These are phyloP conservation scores for Albula glossodonta DNA, from an alignment of 2,113 vertebrate species.

Conservation along the genomic window DNA sequence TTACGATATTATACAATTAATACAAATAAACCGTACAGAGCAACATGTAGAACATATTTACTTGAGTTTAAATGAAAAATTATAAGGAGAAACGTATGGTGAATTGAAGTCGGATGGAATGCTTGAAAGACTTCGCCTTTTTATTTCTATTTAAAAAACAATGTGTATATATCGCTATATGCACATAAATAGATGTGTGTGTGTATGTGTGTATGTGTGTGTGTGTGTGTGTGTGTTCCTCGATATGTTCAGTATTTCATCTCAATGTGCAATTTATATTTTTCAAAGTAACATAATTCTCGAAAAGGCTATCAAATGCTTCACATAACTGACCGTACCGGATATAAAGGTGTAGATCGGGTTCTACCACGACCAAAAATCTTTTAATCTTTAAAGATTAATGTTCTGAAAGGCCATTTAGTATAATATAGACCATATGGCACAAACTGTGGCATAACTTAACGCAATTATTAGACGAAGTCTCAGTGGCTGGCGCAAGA, in stretches of 20 bases:
- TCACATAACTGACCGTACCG: background rate
- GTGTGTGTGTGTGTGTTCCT: no score
- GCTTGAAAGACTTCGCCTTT: background rate
- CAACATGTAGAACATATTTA: no score
- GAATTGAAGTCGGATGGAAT: background rate
- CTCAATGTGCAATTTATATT: background rate
- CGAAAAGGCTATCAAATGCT: background rate
- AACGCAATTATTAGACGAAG: background rate
- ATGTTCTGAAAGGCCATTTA: slow-evolving; percentile 27
- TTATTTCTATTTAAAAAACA: no score
- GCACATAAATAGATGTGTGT: no score
- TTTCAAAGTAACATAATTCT: background rate
- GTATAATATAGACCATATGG: slow-evolving; percentile 38
- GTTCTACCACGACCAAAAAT: background rate
- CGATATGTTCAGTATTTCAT: background rate
- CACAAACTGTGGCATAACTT: background rate
- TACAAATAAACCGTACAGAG: no score
- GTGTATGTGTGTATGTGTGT: no score
- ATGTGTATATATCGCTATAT: no score
- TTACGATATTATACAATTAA: no score
- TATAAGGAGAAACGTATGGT: background rate
- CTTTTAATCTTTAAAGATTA: slow-evolving; percentile 34
- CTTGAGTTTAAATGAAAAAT: background rate
- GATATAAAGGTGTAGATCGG: slow-evolving; percentile 12
- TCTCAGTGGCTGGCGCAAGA: background rate